These are phyloP conservation scores for Theodoxus fluviatilis DNA, from an alignment of 2,888 invertebrate genomes.

Conservation along the genomic window DNA sequence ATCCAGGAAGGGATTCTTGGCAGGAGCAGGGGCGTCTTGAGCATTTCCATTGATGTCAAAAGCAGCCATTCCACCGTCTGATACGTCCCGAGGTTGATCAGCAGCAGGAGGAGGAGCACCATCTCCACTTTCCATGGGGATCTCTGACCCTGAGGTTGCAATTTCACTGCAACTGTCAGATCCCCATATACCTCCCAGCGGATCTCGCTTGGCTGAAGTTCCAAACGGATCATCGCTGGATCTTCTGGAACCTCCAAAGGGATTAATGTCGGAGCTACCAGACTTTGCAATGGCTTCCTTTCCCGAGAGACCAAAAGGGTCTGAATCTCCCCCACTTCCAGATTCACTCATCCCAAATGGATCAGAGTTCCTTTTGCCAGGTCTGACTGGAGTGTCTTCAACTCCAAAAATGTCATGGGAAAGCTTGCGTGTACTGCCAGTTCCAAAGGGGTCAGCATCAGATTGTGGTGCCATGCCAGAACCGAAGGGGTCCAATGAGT, in stretches of 20 bases:
- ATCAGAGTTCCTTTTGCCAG: too few species aligned
- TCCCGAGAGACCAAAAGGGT: too few species aligned
- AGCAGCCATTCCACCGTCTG: background rate
- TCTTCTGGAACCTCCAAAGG: too few species aligned
- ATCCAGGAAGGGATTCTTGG: constrained; percentile 24
- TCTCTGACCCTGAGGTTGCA: too few species aligned
- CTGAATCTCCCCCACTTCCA: too few species aligned
- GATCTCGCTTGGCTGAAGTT: constrained; percentile 15
- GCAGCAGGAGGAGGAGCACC: too few species aligned
- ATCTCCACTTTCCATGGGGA: too few species aligned
- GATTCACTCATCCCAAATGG: too few species aligned
- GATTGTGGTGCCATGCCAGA: too few species aligned
- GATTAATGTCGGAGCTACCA: too few species aligned
- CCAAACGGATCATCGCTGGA: constrained; percentile 29
- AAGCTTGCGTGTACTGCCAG: background rate
- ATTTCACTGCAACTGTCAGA: constrained; percentile 23
- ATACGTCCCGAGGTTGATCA: background rate
- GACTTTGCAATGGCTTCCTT: too few species aligned
- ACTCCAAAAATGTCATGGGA: background rate
- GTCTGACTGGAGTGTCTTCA: too few species aligned
- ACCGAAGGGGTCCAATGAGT: background rate
- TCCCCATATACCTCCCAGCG: constrained; percentile 26
- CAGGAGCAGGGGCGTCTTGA: constrained; percentile 1
- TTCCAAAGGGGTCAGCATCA: constrained; percentile 26
- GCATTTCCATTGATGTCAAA: background rate